Percentiles rank a stretch among this genome's conserved stretches.
These are phyloP conservation scores for Cephonodes hylas DNA, from an alignment of 2,888 invertebrate species.

Conservation along the genomic window DNA sequence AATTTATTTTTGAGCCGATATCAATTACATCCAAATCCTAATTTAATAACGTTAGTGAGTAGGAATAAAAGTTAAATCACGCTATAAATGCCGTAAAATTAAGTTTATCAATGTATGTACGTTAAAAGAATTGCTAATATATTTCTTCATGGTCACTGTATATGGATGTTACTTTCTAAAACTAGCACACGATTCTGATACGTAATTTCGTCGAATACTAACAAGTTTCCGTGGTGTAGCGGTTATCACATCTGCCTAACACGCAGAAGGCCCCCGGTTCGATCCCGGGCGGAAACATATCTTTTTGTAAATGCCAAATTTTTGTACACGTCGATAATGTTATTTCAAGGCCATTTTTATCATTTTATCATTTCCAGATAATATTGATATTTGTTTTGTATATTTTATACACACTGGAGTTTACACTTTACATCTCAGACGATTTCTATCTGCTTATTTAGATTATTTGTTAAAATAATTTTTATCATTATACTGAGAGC, in stretches of 20 bases:
- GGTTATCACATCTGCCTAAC: conserved; percentile 96
- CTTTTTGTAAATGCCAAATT: conserved; percentile 16
- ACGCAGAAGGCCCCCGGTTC: conserved; percentile 95
- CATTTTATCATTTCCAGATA: neutral
- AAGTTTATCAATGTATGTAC: neutral
- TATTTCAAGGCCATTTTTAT: neutral
- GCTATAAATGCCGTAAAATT: no score
- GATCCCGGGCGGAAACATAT: conserved; percentile 91
- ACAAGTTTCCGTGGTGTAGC: conserved; percentile 90
- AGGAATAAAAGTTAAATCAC: no score
- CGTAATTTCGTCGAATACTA: accelerated
- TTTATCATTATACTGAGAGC: no score
- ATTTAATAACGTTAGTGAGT: no score
- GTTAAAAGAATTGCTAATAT: neutral
- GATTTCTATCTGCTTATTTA: no score
- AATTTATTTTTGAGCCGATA: no score
- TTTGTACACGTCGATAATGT: neutral
- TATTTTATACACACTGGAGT: no score
- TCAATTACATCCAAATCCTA: no score
- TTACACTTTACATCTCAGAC: no score
- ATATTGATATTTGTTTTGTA: no score
- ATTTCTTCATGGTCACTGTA: neutral
- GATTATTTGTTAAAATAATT: no score
- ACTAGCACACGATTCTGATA: neutral
- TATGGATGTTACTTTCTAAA: neutral